phyloP scores from a whole-genome alignment of 1,140 invertebrate species.

The Phymastichus coffea region DNA sequence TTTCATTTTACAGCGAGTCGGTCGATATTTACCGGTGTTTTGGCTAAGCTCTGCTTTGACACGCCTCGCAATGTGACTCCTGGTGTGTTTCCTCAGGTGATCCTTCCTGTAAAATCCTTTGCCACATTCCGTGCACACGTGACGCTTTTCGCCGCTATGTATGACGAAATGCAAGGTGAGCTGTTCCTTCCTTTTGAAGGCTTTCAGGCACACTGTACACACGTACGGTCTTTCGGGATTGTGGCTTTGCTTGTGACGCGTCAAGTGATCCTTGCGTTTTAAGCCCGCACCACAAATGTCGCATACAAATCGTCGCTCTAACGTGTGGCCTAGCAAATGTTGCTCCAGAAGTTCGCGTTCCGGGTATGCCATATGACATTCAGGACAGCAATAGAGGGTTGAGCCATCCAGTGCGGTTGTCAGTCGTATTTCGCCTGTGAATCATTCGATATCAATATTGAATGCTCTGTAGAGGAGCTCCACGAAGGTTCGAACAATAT shows the following conservation, averaged over 20 bases:
- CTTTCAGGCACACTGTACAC: slow-evolving; percentile 80
- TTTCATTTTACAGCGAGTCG: background rate
- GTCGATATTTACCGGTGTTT: slow-evolving; percentile 46
- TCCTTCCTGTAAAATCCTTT: slow-evolving; percentile 69
- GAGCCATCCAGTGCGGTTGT: slow-evolving; percentile 81
- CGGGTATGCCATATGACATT: slow-evolving; percentile 84
- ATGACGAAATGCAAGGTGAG: slow-evolving; percentile 81
- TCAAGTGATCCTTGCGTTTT: slow-evolving; percentile 79
- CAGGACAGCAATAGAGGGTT: slow-evolving; percentile 80
- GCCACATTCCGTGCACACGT: slow-evolving; percentile 82
- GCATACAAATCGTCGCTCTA: slow-evolving; percentile 79
- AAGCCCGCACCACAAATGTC: slow-evolving; percentile 82
- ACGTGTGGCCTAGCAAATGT: slow-evolving; percentile 77
- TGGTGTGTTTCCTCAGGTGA: slow-evolving; percentile 69
- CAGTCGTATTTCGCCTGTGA: slow-evolving; percentile 74
- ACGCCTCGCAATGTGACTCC: slow-evolving; percentile 76
- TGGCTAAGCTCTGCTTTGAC: slow-evolving; percentile 82
- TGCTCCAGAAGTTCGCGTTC: slow-evolving; percentile 79
- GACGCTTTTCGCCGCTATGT: slow-evolving; percentile 82
- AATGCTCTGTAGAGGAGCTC: no score
- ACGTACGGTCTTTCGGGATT: slow-evolving; percentile 79
- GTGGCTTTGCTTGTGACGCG: slow-evolving; percentile 78
- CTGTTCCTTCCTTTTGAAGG: slow-evolving; percentile 83
- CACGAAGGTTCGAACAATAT: background rate
- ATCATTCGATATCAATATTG: no score